Conservation (phyloP, 2,888 invertebrate species). For the Melikaiella ostensackeni region DNA sequence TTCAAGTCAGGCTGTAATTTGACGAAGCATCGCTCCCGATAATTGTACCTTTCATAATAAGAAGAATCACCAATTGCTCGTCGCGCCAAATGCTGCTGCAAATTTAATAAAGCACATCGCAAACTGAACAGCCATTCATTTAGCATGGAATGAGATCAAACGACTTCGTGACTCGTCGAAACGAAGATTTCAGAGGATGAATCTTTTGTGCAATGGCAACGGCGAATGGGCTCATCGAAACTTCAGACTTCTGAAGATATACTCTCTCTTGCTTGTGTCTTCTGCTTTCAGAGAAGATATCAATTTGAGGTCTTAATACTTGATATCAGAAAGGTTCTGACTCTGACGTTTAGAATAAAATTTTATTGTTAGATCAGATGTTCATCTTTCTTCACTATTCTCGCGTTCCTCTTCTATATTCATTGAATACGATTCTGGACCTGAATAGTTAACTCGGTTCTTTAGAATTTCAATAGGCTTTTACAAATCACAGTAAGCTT, state of each 20-base stretch:
- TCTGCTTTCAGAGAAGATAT: not conserved
- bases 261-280: not conserved
- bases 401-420: too few species aligned
- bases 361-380: not conserved
- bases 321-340: not conserved
- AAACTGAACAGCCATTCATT: not conserved
- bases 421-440: not conserved
- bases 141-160: conserved; percentile 9
- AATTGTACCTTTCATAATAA: conserved; percentile 12
- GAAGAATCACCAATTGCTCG: not conserved
- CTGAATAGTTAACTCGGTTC: not conserved
- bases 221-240: not conserved
- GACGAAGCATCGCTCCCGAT: conserved; percentile 11
- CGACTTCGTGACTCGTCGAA: conserved; percentile 11
- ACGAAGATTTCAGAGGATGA: not conserved
- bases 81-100: not conserved
- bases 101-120: not conserved
- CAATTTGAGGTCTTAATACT: not conserved
- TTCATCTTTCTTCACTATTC: not conserved
- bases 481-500: too few species aligned
- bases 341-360: not conserved
- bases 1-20: conserved; percentile 6
- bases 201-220: conserved; percentile 7
- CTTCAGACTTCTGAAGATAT: not conserved
- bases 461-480: not conserved